Percentiles rank a stretch among this genome's conserved stretches.
Conservation (phyloP, 2,888 invertebrate genomes). For the Ligdia adustata region DNA sequence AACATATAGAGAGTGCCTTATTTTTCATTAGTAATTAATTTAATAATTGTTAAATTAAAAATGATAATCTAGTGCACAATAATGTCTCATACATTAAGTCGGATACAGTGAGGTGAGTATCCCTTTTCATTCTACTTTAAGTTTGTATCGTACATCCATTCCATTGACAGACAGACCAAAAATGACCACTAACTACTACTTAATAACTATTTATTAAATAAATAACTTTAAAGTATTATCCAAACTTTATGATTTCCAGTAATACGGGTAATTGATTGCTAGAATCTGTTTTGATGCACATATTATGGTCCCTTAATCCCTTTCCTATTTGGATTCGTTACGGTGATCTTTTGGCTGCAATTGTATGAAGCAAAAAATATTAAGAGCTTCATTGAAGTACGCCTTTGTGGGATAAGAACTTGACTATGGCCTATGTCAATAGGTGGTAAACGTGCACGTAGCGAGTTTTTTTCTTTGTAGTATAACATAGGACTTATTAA, state of each 20-base stretch:
- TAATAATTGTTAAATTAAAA: no score
- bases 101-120: slow-evolving; percentile 17
- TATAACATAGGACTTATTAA: no score
- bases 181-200: background rate
- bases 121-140: slow-evolving; percentile 2
- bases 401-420: no score
- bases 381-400: no score
- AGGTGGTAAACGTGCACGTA: no score
- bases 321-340: no score
- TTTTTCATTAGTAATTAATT: slow-evolving; percentile 7
- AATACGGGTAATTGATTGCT: slow-evolving; percentile 10
- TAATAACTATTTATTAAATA: slow-evolving; percentile 13
- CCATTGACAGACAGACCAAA: slow-evolving; percentile 6
- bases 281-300: background rate
- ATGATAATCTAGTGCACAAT: no score
- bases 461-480: no score
- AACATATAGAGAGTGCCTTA: slow-evolving; percentile 23
- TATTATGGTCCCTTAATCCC: no score
- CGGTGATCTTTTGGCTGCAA: no score
- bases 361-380: no score
- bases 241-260: slow-evolving; percentile 12
- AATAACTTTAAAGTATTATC: slow-evolving; percentile 5
- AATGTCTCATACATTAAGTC: slow-evolving; percentile 6
- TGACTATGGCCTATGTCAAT: no score
- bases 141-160: slow-evolving; percentile 16